Conservation (phyloP, 2,888 invertebrate species). For the Muschampia plurimacula region DNA sequence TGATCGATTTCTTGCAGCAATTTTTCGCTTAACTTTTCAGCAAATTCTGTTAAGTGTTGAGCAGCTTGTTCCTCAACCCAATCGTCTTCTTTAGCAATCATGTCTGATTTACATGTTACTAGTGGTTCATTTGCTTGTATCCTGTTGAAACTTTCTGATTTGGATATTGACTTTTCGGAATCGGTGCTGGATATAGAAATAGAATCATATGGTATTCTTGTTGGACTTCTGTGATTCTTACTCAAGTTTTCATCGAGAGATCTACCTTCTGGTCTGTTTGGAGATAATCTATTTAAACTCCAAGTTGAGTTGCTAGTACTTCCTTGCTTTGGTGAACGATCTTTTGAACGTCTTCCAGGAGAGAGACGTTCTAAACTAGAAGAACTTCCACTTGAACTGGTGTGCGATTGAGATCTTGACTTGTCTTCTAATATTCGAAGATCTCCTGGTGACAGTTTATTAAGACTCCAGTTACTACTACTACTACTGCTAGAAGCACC, state of each 20-base stretch:
- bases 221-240: conserved; percentile 79
- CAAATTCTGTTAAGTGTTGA: conserved; percentile 91
- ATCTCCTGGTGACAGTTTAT: conserved; percentile 82
- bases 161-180: conserved; percentile 81
- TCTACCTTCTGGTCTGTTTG: conserved; percentile 79
- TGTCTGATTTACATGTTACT: conserved; percentile 82
- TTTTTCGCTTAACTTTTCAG: conserved; percentile 93
- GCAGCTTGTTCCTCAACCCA: conserved; percentile 85
- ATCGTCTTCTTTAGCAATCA: conserved; percentile 77
- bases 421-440: conserved; percentile 77
- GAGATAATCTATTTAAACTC: conserved; percentile 80
- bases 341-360: conserved; percentile 80
- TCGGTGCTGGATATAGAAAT: conserved; percentile 82
- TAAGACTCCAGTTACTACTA: conserved; percentile 83
- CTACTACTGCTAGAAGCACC: conserved; percentile 82
- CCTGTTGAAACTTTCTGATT: conserved; percentile 82
- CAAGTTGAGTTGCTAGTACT: conserved; percentile 82
- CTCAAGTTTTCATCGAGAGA: conserved; percentile 78
- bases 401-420: conserved; percentile 80
- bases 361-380: conserved; percentile 81
- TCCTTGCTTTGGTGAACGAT: conserved; percentile 80
- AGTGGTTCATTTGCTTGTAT: conserved; percentile 81
- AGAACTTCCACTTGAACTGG: conserved; percentile 82
- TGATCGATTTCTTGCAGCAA: conserved; percentile 91
- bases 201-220: conserved; percentile 78